Evolutionary conservation across 2,113 vertebrate genomes (phyloP).

Genomic region (Saguinus midas): DNA sequence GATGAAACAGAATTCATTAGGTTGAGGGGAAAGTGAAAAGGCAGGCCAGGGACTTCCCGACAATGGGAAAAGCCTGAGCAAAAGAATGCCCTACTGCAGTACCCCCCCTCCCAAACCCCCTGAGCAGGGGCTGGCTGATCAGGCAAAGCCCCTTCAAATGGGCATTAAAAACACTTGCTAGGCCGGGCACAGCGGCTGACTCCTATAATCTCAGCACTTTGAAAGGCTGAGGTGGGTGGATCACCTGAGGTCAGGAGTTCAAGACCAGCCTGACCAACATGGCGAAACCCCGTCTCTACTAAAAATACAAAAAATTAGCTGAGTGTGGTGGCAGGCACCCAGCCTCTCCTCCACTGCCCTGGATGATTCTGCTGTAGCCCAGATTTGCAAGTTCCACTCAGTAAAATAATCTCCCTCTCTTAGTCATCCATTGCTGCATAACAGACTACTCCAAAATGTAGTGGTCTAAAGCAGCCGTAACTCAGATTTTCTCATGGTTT

Average conservation of each 20-base stretch:
- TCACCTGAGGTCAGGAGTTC: no score
- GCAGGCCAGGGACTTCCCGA: neutral
- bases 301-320: no score
- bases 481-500: no score
- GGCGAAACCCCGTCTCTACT: no score
- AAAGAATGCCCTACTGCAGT: neutral
- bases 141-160: neutral
- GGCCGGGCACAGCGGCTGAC: no score
- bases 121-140: neutral
- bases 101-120: rapidly evolving
- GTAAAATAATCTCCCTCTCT: neutral
- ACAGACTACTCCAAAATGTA: neutral
- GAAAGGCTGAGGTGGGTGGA: no score
- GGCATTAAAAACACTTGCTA: neutral
- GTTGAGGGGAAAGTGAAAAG: neutral
- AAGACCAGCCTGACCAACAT: no score
- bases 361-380: neutral
- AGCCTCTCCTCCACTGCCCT: neutral
- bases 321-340: neutral
- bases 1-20: neutral
- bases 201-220: no score
- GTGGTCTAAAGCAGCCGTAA: neutral
- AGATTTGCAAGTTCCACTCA: neutral
- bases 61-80: neutral
- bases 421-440: neutral